phyloP scores from a whole-genome alignment of 1,140 invertebrate genomes.

The Neodiprion virginianus region DNA sequence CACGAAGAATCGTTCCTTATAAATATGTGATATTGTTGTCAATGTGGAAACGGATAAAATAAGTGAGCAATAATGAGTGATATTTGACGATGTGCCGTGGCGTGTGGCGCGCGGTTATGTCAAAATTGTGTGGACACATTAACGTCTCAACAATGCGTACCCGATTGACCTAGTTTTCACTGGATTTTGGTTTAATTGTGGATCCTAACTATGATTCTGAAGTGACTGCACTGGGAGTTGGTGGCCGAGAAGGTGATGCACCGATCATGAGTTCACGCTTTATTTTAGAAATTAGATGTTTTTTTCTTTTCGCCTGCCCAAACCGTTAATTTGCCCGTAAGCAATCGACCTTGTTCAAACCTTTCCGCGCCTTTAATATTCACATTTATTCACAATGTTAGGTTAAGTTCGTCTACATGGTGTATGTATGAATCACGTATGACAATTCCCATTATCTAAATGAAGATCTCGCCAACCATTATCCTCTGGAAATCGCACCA shows the following conservation, averaged over 20 bases:
- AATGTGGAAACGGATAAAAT: not conserved
- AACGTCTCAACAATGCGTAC: slow-evolving; percentile 14
- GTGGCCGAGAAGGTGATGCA: slow-evolving; percentile 25
- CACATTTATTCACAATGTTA: no score
- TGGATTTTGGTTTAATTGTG: slow-evolving; percentile 20
- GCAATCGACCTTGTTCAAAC: no score
- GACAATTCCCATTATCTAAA: no score
- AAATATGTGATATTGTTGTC: slow-evolving; percentile 17
- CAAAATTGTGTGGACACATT: not conserved
- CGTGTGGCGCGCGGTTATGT: not conserved
- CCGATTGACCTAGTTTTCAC: slow-evolving; percentile 36
- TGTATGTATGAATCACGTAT: no score
- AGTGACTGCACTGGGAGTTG: slow-evolving; percentile 32
- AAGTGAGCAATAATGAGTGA: not conserved
- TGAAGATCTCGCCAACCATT: no score
- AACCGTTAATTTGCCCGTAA: not conserved
- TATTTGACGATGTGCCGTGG: slow-evolving; percentile 12
- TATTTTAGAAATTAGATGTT: slow-evolving; percentile 18
- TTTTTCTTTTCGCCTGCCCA: not conserved
- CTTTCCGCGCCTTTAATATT: no score
- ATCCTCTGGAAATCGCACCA: no score
- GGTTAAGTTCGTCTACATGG: no score
- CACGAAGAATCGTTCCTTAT: slow-evolving; percentile 2
- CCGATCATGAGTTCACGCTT: slow-evolving; percentile 27
- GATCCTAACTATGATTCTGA: slow-evolving; percentile 27